phyloP scores from a whole-genome alignment of 1,140 invertebrate genomes.

The Mamestra configurata region DNA sequence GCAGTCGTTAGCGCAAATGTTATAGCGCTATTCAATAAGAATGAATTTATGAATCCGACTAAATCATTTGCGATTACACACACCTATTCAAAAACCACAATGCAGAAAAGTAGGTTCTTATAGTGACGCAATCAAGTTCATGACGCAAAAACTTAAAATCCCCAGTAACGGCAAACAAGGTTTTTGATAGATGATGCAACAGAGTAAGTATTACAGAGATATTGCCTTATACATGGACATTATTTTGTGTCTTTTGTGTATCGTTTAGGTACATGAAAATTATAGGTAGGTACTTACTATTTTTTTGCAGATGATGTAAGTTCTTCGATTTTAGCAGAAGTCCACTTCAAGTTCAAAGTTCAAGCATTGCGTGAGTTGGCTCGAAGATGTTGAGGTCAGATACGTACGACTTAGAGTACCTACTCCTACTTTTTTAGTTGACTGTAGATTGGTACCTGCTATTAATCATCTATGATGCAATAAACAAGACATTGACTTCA shows the following conservation, averaged over 20 bases:
- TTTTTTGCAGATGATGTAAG: slow-evolving; percentile 6
- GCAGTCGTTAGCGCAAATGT: too few relatives aligned
- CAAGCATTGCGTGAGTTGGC: neutral
- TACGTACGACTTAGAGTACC: too few relatives aligned
- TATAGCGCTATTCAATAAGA: too few relatives aligned
- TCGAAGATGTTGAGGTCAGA: neutral
- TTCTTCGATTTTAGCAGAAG: neutral
- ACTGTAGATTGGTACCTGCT: neutral
- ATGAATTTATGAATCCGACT: too few relatives aligned
- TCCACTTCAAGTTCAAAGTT: neutral
- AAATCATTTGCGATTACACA: too few relatives aligned
- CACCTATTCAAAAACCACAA: slow-evolving; percentile 3
- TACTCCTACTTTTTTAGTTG: too few relatives aligned
- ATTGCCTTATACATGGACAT: neutral
- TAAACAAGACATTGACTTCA: too few relatives aligned
- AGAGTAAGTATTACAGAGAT: slow-evolving; percentile 1
- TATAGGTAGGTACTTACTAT: too few relatives aligned
- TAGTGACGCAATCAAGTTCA: slow-evolving; percentile 25
- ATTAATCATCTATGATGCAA: neutral
- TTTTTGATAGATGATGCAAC: slow-evolving; percentile 28
- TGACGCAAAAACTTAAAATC: slow-evolving; percentile 32
- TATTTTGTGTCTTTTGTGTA: too few relatives aligned
- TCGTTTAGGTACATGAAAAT: too few relatives aligned
- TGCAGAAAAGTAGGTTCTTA: slow-evolving; percentile 27
- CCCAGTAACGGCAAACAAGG: slow-evolving; percentile 30